A percentile compares a stretch with the other conserved stretches of the same genome.
These are phyloP conservation scores for Druon quercuslanigerum DNA, from an alignment of 1,140 invertebrate genomes.

Conservation along the genomic window DNA sequence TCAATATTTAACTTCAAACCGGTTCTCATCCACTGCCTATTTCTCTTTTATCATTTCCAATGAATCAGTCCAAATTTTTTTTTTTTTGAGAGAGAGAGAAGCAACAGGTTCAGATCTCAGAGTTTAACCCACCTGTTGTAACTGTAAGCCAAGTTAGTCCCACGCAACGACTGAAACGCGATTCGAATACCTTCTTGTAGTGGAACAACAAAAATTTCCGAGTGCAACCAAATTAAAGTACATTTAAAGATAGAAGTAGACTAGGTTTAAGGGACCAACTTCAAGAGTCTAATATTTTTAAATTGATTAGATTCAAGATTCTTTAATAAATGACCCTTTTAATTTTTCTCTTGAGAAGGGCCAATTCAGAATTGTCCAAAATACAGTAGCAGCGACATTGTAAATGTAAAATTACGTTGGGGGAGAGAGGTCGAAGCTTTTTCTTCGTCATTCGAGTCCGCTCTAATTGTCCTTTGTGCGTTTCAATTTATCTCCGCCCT, in stretches of 20 bases:
- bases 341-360: not conserved
- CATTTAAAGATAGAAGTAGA: too few species aligned
- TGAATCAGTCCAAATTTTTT: not conserved
- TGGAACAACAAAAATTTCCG: not conserved
- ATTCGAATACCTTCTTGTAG: not conserved
- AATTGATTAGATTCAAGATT: not conserved
- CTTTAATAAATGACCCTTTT: conserved; percentile 3
- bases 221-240: too few species aligned
- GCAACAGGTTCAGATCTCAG: conserved; percentile 54
- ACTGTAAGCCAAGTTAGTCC: conserved; percentile 38
- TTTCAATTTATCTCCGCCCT: conserved; percentile 55
- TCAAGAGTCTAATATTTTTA: too few species aligned
- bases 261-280: too few species aligned
- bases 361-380: not conserved
- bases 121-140: conserved; percentile 53
- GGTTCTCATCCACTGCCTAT: too few species aligned
- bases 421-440: conserved; percentile 31
- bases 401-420: conserved; percentile 21
- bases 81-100: conserved; percentile 41
- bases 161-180: conserved; percentile 45
- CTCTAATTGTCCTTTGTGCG: conserved; percentile 56
- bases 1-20: too few species aligned
- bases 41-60: too few species aligned
- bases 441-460: conserved; percentile 43
- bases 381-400: conserved; percentile 10